Percentiles rank a stretch among this genome's conserved stretches.
Evolutionary conservation across 1,140 invertebrate genomes (phyloP).

Genomic region (Solenopsis invicta): DNA sequence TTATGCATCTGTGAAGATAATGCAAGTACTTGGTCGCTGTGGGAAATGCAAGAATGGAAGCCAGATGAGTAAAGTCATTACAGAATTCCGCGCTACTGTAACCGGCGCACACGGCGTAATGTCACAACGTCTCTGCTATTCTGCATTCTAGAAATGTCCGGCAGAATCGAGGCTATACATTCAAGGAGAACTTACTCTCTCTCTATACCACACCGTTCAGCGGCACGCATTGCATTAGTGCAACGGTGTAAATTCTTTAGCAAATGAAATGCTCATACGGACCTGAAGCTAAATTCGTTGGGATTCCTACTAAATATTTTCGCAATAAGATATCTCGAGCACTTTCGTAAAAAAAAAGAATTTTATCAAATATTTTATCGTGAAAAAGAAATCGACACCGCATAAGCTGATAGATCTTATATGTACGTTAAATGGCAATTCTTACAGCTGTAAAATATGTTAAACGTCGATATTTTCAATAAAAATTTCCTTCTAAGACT

Average conservation of each 20-base stretch:
- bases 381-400: neutral
- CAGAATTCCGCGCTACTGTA: slow-evolving; percentile 66
- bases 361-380: neutral
- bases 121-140: slow-evolving; percentile 62
- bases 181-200: slow-evolving; percentile 59
- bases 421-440: neutral
- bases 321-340: neutral
- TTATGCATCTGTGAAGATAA: slow-evolving; percentile 57
- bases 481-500: neutral
- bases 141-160: slow-evolving; percentile 73
- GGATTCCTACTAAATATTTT: slow-evolving; percentile 10
- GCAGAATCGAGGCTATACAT: slow-evolving; percentile 58
- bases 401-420: neutral
- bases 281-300: slow-evolving; percentile 3
- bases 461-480: neutral
- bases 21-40: slow-evolving; percentile 55
- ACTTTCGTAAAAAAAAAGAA: neutral
- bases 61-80: slow-evolving; percentile 78
- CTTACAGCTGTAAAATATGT: neutral
- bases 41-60: slow-evolving; percentile 64
- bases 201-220: slow-evolving; percentile 1
- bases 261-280: slow-evolving; percentile 46
- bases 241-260: slow-evolving; percentile 55
- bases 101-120: slow-evolving; percentile 65
- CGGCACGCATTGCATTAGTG: neutral